Base-by-base conservation (phyloP, 2,797 vertebrate genomes). In the Argyrosomus regius region DNA sequence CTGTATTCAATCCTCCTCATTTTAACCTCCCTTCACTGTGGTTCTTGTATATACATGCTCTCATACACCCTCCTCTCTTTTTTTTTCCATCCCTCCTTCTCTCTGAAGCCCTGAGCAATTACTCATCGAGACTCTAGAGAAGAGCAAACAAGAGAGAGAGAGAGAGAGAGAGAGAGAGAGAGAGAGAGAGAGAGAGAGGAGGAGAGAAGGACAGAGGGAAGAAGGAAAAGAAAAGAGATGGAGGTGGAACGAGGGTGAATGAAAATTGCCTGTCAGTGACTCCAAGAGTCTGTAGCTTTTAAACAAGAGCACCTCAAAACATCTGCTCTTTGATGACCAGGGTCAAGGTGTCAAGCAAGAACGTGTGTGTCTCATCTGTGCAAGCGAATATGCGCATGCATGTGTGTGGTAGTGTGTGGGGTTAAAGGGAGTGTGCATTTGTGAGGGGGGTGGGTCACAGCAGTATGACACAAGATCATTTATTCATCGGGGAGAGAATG, bases 61-160 rank as follows among this genome's bases (percentile, higher is more conserved):
- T 82, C 65, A 8, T 56, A 46, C 72, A 67, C 59, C 53, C 45
- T 66, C 56, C 54, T 17, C 62, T 52, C 71, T 68, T 66, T 83
- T 83, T 83, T 74, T 87, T 91, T 87, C 78, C 87, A 91, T 90
- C 70, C 72, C 77, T 86, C 79, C 78, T 84, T 88, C 82, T 84
- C 89, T 94, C 91, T 82, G 84, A 94, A 92, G 92, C 91, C 91
- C 92, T 82, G 87, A 93, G 91, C 92, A 93, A 94, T 93, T 93
- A 94, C 91, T 94, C 92, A 95, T 87, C 86, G 45, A 88, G 91
- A 91, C 94, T 92, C 92, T 69, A 88, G 94, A 95, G 85, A 73
- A 86, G 85, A 84, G 66, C 69, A 64, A 68, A 52, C 66, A 76
- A 69, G 50, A 73, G 59, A 66, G 63, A 35, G 46, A 73, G 48